These are phyloP conservation scores for Ips typographus DNA, from an alignment of 1,140 invertebrate genomes.

Conservation along the genomic window DNA sequence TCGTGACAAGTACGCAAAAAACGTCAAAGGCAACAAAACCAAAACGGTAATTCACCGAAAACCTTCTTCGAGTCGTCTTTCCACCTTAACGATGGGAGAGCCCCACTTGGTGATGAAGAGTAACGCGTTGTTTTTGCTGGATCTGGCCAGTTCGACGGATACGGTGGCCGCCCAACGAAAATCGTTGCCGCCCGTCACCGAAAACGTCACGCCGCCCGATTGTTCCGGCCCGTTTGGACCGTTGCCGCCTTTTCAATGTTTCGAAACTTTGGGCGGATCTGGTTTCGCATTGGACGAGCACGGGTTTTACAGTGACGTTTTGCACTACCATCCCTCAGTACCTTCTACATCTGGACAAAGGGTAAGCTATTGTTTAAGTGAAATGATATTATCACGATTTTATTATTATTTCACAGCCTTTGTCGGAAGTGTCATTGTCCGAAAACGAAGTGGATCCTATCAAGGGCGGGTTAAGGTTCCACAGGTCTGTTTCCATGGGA, in stretches of 20 bases:
- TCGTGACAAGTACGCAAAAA: conserved; percentile 76
- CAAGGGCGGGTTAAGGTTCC: conserved; percentile 58
- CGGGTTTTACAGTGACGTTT: conserved; percentile 58
- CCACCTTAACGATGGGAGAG: conserved; percentile 55
- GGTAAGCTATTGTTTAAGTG: conserved; percentile 42
- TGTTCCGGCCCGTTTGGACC: conserved; percentile 59
- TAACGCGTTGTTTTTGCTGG: conserved; percentile 92
- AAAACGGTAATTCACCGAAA: conserved; percentile 32
- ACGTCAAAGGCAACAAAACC: conserved; percentile 52
- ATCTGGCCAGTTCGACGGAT: conserved; percentile 74
- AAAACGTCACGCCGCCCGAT: conserved; percentile 61
- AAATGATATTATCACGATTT: no score
- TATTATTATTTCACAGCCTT: conserved; percentile 56
- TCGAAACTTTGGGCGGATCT: conserved; percentile 67
- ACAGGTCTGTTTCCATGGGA: conserved; percentile 62
- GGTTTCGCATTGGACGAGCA: conserved; percentile 57
- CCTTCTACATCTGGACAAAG: conserved; percentile 49
- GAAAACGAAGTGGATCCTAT: conserved; percentile 59
- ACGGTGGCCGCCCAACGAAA: conserved; percentile 51
- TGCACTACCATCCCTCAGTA: conserved; percentile 50
- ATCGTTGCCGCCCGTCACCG: conserved; percentile 61
- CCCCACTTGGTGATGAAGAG: conserved; percentile 83
- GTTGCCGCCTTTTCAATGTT: conserved; percentile 75
- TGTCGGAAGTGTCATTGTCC: conserved; percentile 59
- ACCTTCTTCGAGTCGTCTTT: conserved; percentile 41